Conservation (phyloP, 2,113 vertebrate genomes). For the Zosterops pallidus region DNA sequence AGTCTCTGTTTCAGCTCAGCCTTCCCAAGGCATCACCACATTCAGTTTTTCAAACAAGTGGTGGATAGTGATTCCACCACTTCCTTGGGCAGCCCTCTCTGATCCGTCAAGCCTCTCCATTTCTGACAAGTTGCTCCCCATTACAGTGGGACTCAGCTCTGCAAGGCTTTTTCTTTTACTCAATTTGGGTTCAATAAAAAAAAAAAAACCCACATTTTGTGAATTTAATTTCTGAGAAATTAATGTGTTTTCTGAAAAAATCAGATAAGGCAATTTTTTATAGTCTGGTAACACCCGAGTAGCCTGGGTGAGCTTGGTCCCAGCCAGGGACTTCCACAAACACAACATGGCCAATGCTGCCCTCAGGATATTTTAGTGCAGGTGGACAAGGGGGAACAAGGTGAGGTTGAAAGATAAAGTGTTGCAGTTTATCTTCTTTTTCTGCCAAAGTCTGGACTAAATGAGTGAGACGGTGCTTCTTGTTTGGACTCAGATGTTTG, state of each 20-base stretch:
- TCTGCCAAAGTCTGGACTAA: no score
- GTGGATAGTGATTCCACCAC: not conserved
- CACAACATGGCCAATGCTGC: not conserved
- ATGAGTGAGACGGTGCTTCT: no score
- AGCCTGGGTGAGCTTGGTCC: not conserved
- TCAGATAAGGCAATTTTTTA: fast-evolving
- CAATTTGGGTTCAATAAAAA: not conserved
- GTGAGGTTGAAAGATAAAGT: not conserved
- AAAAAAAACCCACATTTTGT: not conserved
- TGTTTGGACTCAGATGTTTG: no score
- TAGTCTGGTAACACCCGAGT: fast-evolving
- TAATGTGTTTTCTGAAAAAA: not conserved
- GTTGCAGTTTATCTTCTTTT: no score
- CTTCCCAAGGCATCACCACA: not conserved
- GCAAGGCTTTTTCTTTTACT: not conserved
- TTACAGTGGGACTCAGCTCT: not conserved
- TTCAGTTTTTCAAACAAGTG: not conserved
- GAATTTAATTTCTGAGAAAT: not conserved
- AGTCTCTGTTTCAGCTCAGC: not conserved
- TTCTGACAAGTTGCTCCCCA: not conserved
- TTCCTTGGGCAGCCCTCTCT: not conserved
- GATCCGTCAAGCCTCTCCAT: fast-evolving
- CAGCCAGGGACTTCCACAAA: not conserved
- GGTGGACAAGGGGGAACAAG: not conserved
- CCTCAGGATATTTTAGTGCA: not conserved